Percentiles rank a stretch among this genome's conserved stretches.
These are phyloP conservation scores for Archocentrus centrarchus DNA, from an alignment of 2,113 vertebrate species.

Conservation along the genomic window DNA sequence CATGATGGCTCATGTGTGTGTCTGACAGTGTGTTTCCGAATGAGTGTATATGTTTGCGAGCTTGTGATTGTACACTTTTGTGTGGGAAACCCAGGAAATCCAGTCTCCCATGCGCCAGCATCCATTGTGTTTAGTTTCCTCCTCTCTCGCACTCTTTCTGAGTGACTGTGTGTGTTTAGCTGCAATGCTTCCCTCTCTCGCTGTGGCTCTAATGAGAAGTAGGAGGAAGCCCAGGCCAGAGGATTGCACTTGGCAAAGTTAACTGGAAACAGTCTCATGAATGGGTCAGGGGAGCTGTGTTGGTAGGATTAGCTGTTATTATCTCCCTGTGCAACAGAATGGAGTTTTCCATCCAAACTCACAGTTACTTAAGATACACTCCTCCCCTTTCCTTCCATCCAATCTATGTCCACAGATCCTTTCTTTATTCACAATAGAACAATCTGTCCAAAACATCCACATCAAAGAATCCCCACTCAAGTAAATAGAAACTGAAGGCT, in stretches of 20 bases:
- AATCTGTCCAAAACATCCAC: conserved; percentile 53
- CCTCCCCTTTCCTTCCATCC: conserved; percentile 11
- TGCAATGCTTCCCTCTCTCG: conserved; percentile 61
- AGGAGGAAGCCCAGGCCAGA: conserved; percentile 65
- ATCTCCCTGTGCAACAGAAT: conserved; percentile 39
- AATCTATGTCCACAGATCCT: conserved; percentile 13
- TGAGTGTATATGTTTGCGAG: conserved; percentile 58
- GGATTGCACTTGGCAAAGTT: conserved; percentile 71
- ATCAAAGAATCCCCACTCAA: conserved; percentile 37
- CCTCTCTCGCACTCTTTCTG: conserved; percentile 53
- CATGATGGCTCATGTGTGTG: conserved; percentile 18
- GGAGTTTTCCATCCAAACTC: conserved; percentile 28
- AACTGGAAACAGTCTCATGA: conserved; percentile 66
- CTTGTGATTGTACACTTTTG: conserved; percentile 73
- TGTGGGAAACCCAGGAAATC: conserved; percentile 82
- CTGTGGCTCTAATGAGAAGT: conserved; percentile 70
- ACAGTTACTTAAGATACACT: conserved; percentile 22
- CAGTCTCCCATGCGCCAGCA: conserved; percentile 77
- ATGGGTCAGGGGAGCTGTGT: conserved; percentile 60
- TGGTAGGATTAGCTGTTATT: conserved; percentile 52
- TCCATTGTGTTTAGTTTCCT: conserved; percentile 79
- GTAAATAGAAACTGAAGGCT: conserved; percentile 45
- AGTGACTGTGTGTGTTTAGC: conserved; percentile 52
- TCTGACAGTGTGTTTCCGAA: conserved; percentile 28
- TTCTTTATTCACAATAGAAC: conserved; percentile 50